Evolutionary conservation across 2,797 vertebrate genomes (phyloP).

Genomic region (Vespertilio murinus): DNA sequence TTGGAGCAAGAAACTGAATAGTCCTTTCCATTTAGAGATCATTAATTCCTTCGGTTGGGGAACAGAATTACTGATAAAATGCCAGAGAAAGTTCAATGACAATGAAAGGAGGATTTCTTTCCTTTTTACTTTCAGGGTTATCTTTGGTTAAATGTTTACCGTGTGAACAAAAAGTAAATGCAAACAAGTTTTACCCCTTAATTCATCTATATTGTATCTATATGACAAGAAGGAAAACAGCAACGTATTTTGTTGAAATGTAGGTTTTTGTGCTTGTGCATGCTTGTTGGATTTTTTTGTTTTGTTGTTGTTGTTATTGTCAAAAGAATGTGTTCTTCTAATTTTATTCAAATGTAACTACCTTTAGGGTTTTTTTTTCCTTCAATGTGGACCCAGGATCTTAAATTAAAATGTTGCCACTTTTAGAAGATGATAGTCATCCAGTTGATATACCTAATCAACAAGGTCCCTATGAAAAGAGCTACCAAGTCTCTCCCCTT

Average conservation of each 20-base stretch:
- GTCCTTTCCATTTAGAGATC: background rate
- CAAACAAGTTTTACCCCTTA: background rate
- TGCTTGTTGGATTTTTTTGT: background rate
- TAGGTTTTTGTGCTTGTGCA: background rate
- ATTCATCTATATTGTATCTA: background rate
- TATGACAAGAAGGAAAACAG: background rate
- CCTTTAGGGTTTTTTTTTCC: background rate
- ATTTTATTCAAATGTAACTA: conserved; percentile 5
- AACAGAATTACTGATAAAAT: background rate
- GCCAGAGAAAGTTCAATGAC: conserved; percentile 3
- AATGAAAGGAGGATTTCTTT: background rate
- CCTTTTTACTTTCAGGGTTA: background rate
- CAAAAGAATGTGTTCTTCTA: conserved; percentile 5
- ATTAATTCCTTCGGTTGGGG: background rate
- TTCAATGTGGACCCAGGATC: background rate
- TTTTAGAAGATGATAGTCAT: background rate
- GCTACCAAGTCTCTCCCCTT: background rate
- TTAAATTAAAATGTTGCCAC: background rate
- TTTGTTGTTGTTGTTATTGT: background rate
- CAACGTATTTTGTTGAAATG: conserved; percentile 30
- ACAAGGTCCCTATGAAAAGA: background rate
- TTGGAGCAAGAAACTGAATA: background rate
- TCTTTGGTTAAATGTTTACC: conserved; percentile 43
- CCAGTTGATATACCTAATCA: background rate
- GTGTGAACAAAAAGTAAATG: background rate